A percentile compares a stretch with the other conserved stretches of the same genome.
Evolutionary conservation across 2,888 invertebrate genomes (phyloP).

Genomic region (Andrena flavipes): DNA sequence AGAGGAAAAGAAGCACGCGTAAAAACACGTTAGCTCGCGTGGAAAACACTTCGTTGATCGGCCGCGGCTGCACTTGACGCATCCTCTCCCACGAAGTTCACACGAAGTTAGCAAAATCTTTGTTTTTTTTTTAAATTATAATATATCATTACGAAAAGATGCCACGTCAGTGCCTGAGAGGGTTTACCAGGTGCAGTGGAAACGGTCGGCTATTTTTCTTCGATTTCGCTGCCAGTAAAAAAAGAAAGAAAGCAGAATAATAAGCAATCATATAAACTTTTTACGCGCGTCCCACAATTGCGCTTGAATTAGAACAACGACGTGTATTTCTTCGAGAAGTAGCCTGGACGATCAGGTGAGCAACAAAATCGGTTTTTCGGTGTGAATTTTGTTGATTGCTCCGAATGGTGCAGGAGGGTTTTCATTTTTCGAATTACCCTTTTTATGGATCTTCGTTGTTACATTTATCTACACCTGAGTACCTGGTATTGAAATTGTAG

Average conservation of each 20-base stretch:
- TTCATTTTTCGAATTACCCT: conserved; percentile 25
- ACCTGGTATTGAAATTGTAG: conserved; percentile 61
- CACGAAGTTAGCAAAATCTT: conserved; percentile 81
- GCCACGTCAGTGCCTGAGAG: conserved; percentile 72
- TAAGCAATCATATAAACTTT: conserved; percentile 11
- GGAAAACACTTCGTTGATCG: conserved; percentile 63
- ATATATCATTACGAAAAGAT: conserved; percentile 61
- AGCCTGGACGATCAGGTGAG: conserved; percentile 46
- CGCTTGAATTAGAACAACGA: conserved; percentile 30
- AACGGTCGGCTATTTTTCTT: conserved; percentile 57
- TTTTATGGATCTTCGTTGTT: conserved; percentile 44
- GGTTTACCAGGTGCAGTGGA: conserved; percentile 64
- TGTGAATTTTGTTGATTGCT: conserved; percentile 48
- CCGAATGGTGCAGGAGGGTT: neutral
- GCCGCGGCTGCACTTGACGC: conserved; percentile 71
- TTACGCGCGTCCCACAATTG: conserved; percentile 8
- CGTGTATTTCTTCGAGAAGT: conserved; percentile 31
- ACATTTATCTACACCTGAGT: conserved; percentile 40
- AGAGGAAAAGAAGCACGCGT: conserved; percentile 57
- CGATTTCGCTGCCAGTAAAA: conserved; percentile 32
- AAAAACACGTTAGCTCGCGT: conserved; percentile 59
- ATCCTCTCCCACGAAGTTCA: conserved; percentile 77
- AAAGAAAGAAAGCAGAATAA: neutral
- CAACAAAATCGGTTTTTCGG: conserved; percentile 35
- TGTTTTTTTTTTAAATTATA: conserved; percentile 66